Conservation (phyloP, 2,888 invertebrate species). For the Tridacna gigas region DNA sequence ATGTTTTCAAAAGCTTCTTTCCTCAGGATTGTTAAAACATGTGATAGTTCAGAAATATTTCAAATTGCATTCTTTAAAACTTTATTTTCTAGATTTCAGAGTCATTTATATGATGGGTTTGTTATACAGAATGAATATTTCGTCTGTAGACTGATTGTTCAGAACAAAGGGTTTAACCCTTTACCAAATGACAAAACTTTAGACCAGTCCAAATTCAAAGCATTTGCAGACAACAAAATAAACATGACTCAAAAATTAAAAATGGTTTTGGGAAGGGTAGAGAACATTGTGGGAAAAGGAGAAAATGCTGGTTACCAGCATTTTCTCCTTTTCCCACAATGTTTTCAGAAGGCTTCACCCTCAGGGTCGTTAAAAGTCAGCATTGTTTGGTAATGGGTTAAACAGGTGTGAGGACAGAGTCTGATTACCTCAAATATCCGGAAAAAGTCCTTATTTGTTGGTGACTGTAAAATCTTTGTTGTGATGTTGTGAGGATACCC, state of each 20-base stretch:
- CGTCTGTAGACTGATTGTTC: too few relatives aligned
- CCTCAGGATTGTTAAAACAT: too few relatives aligned
- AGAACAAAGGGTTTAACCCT: too few relatives aligned
- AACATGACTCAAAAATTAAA: too few relatives aligned
- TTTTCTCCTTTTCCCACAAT: background rate
- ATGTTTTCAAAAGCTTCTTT: too few relatives aligned
- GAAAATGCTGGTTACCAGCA: background rate
- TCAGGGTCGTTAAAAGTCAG: background rate
- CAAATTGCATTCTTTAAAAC: too few relatives aligned
- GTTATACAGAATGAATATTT: too few relatives aligned
- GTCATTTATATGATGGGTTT: too few relatives aligned
- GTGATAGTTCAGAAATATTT: too few relatives aligned
- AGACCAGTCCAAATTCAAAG: background rate
- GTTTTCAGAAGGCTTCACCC: background rate
- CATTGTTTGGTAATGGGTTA: background rate
- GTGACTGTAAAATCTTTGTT: slow-evolving; percentile 76
- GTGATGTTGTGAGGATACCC: slow-evolving; percentile 78
- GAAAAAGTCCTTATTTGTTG: slow-evolving; percentile 79
- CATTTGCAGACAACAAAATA: too few relatives aligned
- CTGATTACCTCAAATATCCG: slow-evolving; percentile 80
- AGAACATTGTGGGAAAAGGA: slow-evolving; percentile 8
- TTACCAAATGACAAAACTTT: background rate
- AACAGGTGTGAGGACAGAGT: background rate
- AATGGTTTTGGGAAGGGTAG: background rate
- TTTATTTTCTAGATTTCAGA: background rate